Base-by-base conservation (phyloP, 2,797 vertebrate species). In the Diceros bicornis region DNA sequence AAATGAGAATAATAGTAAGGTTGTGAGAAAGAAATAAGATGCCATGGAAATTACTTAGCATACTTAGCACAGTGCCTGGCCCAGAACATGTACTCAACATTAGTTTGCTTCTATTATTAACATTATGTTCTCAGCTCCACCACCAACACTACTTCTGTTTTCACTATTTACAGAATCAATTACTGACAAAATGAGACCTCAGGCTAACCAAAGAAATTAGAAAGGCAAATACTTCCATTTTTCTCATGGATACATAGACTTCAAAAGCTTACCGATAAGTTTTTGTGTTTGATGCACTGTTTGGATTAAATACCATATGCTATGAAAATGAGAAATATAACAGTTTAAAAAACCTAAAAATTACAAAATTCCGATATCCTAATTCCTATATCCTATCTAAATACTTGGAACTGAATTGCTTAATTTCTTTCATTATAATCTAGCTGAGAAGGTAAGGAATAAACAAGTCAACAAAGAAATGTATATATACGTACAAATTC, bases 361-460 rank as follows among this genome's bases (percentile, higher is more conserved):
- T 86, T 69, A 95, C 4, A 64, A 92, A 84, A 87, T 92, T 93
- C 21, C 27, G n/a, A 64, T 61, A 75, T 75, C 14, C 47, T 88
- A 77, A 91, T 55, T 92, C 69, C 50, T 13, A 52, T 52, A 52
- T 52, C 13, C 4, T 16, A 52, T 52, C 61, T 85, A 74, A 69
- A 88, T 1, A 77, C 13, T 81, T 90, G 34, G 32, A 85, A 52
- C 23, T 83, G 34, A 96, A 92, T 66, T 84, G 11, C 29, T 96
- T 75, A 72, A 66, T 88, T 92, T 91, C 20, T 89, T 91, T 95
- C 47, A 91, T 68, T 94, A 91, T 34, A 84, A 55, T 27, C 27
- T 90, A 57, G 20, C 32, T 62, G 47, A 79, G 41, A 89, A 91
- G 62, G 6, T 61, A 81, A 81, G 32, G 21, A 71, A 71, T 75